Evolutionary conservation across 35 echinoderm and acorn worm genomes (phyloP).

Genomic region (Holothuria glaberrima): DNA sequence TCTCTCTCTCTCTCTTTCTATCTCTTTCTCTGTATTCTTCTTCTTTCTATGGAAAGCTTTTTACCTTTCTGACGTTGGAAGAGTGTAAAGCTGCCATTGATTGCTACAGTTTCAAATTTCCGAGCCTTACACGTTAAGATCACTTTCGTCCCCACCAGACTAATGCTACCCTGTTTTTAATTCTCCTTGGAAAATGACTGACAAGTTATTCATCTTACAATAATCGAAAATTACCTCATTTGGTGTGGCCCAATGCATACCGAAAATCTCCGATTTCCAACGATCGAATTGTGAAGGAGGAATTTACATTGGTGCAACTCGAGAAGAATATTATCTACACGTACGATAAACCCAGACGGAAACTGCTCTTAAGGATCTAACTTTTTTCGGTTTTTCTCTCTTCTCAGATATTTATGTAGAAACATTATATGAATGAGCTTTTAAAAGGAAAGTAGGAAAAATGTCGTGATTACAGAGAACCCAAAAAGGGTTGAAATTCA

Average conservation of each 20-base stretch:
- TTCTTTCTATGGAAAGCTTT: background rate
- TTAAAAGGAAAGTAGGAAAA: background rate
- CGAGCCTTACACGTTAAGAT: background rate
- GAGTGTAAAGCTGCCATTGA: conserved; percentile 20
- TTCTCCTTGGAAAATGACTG: conserved; percentile 37
- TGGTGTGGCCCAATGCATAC: conserved; percentile 45
- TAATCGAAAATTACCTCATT: conserved; percentile 61
- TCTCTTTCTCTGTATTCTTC: no score
- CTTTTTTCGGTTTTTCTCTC: background rate
- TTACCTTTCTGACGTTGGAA: background rate
- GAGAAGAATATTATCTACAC: conserved; percentile 1
- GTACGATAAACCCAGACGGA: background rate
- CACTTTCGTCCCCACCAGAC: conserved; percentile 19
- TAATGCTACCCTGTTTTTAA: background rate
- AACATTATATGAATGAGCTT: background rate
- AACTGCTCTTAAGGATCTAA: background rate
- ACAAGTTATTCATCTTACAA: conserved; percentile 44
- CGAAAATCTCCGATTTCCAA: conserved; percentile 44
- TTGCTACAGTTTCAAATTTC: conserved; percentile 42
- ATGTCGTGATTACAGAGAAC: background rate
- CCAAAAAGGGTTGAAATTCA: no score
- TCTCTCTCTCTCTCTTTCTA: background rate
- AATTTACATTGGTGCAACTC: conserved; percentile 46
- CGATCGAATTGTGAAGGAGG: conserved; percentile 31
- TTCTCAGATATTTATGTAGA: background rate